phyloP scores from a whole-genome alignment of 37 sponge, comb jelly and placozoan genomes.

The Cliona cf. orientalis region DNA sequence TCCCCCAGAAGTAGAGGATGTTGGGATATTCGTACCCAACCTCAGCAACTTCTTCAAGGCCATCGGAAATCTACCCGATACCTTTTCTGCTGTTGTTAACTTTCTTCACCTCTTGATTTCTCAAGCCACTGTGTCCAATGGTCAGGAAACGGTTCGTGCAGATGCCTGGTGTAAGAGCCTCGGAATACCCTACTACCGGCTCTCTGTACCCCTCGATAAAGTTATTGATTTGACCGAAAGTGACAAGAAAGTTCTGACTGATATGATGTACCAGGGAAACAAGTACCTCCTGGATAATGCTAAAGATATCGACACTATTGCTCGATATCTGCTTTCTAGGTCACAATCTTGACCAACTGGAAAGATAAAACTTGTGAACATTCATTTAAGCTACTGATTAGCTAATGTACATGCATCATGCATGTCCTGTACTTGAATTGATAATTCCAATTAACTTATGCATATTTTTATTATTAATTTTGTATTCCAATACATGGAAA shows the following conservation, averaged over 20 bases:
- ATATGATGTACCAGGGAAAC: slow-evolving; percentile 35
- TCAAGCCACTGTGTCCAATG: slow-evolving; percentile 48
- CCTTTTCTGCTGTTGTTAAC: slow-evolving; percentile 12
- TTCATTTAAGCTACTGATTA: too few relatives aligned
- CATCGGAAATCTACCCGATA: background rate
- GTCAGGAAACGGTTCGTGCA: slow-evolving; percentile 49
- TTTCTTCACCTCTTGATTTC: slow-evolving; percentile 30
- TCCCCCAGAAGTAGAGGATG: background rate
- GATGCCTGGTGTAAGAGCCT: slow-evolving; percentile 44
- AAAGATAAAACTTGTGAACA: too few relatives aligned
- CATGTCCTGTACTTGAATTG: too few relatives aligned
- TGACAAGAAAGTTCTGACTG: background rate
- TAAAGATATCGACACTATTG: slow-evolving; percentile 16
- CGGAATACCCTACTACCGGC: slow-evolving; percentile 24
- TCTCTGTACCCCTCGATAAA: slow-evolving; percentile 24
- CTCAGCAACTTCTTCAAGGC: background rate
- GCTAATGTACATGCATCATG: too few relatives aligned
- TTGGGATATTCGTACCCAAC: slow-evolving; percentile 5
- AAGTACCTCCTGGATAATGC: slow-evolving; percentile 15
- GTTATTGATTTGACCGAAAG: slow-evolving; percentile 20
- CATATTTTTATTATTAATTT: too few relatives aligned
- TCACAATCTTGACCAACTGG: too few relatives aligned
- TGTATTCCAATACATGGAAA: too few relatives aligned
- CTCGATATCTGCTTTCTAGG: slow-evolving; percentile 13
- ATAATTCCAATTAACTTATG: too few relatives aligned